Percentiles rank a stretch among this genome's conserved stretches.
Evolutionary conservation across 2,888 invertebrate genomes (phyloP).

Genomic region (Eristalinus sepulchralis): DNA sequence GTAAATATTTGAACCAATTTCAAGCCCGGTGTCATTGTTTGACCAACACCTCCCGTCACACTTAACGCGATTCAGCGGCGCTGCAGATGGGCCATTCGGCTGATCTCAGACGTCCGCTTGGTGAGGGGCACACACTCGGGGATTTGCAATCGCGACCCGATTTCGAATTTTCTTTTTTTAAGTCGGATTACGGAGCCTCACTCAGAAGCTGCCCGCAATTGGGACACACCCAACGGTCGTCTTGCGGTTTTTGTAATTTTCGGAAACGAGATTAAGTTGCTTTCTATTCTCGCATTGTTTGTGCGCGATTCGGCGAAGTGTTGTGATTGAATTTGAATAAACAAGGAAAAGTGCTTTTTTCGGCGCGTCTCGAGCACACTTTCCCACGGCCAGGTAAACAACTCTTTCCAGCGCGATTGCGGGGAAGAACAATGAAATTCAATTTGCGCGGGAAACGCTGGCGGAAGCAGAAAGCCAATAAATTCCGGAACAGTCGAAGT

Average conservation of each 20-base stretch:
- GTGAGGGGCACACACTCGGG: not conserved
- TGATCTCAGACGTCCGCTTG: not conserved
- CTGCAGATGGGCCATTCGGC: slow-evolving; percentile 22
- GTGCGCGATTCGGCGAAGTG: not conserved
- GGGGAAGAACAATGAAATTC: slow-evolving; percentile 22
- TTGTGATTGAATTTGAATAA: slow-evolving; percentile 16
- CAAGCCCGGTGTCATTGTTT: slow-evolving; percentile 17
- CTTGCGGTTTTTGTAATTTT: not conserved
- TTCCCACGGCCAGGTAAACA: not conserved
- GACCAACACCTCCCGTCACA: slow-evolving; percentile 35
- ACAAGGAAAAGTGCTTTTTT: slow-evolving; percentile 23
- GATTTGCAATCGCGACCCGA: not conserved
- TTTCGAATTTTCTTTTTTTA: not conserved
- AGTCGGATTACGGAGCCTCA: not conserved
- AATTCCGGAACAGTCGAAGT: not conserved
- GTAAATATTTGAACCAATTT: slow-evolving; percentile 46
- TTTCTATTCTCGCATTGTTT: slow-evolving; percentile 17
- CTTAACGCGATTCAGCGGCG: slow-evolving; percentile 11
- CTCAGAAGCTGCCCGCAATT: not conserved
- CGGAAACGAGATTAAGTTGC: not conserved
- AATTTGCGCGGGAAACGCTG: slow-evolving; percentile 15
- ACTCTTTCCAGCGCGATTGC: not conserved
- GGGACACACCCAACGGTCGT: not conserved
- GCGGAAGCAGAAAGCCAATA: not conserved
- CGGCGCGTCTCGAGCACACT: not conserved